phyloP scores from a whole-genome alignment of 2,113 vertebrate genomes.

The Corythornis vintsioides region DNA sequence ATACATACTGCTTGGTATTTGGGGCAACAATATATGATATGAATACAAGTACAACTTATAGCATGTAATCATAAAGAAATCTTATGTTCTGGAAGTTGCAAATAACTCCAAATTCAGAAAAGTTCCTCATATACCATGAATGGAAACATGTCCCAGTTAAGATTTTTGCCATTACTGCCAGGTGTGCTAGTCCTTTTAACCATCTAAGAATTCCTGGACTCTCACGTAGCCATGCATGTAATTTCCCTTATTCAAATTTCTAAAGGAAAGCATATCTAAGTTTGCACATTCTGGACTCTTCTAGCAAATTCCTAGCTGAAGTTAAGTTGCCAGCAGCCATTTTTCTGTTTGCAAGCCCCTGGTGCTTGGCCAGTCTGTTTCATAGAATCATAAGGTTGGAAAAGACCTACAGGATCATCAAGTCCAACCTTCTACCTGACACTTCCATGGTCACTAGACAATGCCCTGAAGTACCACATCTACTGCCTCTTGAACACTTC shows the following conservation, averaged over 20 bases:
- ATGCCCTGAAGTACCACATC: too few species aligned
- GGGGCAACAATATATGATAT: background rate
- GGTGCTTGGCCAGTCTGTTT: background rate
- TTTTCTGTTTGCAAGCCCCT: background rate
- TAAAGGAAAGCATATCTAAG: accelerated
- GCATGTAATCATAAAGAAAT: background rate
- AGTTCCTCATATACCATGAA: background rate
- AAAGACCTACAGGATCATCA: too few species aligned
- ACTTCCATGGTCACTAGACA: too few species aligned
- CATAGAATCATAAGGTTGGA: too few species aligned
- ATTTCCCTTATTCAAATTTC: background rate
- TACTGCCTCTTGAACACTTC: too few species aligned
- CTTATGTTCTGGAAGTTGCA: background rate
- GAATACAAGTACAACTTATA: background rate
- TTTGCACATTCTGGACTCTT: too few species aligned
- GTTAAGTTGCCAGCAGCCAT: background rate
- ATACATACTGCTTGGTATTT: background rate
- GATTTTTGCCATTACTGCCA: background rate
- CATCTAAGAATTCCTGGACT: background rate
- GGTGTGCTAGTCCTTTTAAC: background rate
- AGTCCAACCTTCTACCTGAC: too few species aligned
- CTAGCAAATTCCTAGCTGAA: background rate
- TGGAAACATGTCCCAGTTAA: background rate
- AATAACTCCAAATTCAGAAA: background rate
- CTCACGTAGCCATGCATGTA: accelerated